These are phyloP conservation scores for Miichthys miiuy DNA, from an alignment of 2,797 vertebrate genomes.

Conservation along the genomic window DNA sequence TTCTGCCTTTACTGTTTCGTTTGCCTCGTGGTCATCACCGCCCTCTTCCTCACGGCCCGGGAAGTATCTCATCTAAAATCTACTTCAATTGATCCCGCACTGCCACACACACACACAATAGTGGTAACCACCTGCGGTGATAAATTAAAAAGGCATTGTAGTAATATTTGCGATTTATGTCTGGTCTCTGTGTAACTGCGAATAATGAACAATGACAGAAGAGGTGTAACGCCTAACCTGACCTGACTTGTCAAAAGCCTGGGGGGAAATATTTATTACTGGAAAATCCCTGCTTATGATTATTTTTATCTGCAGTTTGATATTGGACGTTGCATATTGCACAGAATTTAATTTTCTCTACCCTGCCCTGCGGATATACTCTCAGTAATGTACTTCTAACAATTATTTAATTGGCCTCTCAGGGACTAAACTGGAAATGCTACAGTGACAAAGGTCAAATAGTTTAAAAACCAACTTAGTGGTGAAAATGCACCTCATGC, in stretches of 20 bases:
- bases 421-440: conserved; percentile 61
- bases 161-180: background rate
- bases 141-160: background rate
- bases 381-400: conserved; percentile 43
- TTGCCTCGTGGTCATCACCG: conserved; percentile 33
- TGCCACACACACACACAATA: background rate
- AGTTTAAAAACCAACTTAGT: conserved; percentile 44
- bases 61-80: conserved; percentile 29
- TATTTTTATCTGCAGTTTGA: conserved; percentile 25
- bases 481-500: conserved; percentile 11
- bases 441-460: conserved; percentile 61
- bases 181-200: background rate
- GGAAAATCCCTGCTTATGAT: conserved; percentile 16
- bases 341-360: conserved; percentile 27
- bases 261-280: conserved; percentile 8
- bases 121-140: background rate
- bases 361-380: conserved; percentile 28
- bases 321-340: conserved; percentile 2
- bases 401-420: conserved; percentile 71
- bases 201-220: conserved; percentile 17
- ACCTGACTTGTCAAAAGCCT: conserved; percentile 16
- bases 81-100: background rate
- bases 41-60: conserved; percentile 2
- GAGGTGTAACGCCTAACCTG: conserved; percentile 2
- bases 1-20: conserved; percentile 26